Percentiles rank a stretch among this genome's conserved stretches.
phyloP scores from a whole-genome alignment of 2,797 vertebrate genomes.

The Florisuga fusca region DNA sequence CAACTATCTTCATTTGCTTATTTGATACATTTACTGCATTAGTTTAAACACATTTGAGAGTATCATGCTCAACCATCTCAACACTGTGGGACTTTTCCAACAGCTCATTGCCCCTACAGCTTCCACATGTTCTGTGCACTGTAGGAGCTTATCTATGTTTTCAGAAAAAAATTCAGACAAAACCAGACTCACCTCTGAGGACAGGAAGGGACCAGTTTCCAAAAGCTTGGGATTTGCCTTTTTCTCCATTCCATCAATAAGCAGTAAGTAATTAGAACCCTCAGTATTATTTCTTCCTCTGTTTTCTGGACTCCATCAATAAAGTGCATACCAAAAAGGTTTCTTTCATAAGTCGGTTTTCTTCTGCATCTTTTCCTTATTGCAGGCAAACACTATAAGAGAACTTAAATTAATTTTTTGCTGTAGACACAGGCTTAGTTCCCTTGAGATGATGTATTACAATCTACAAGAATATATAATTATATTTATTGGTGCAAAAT shows the following conservation, averaged over 20 bases:
- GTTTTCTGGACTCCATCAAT: background rate
- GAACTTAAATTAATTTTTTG: background rate
- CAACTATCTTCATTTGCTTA: background rate
- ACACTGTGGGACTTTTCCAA: background rate
- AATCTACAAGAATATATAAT: background rate
- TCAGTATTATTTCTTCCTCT: background rate
- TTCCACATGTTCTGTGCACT: background rate
- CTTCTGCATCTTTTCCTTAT: background rate
- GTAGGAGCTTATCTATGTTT: background rate
- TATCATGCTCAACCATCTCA: background rate
- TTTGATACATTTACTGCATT: background rate
- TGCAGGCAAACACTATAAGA: background rate
- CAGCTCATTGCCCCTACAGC: rapidly evolving
- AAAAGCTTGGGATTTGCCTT: background rate
- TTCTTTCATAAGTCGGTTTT: background rate
- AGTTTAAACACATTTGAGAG: background rate
- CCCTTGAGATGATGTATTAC: background rate
- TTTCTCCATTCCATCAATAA: background rate
- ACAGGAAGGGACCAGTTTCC: background rate
- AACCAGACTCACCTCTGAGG: background rate
- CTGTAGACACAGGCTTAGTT: background rate
- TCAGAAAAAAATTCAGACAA: background rate
- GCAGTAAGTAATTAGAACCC: background rate
- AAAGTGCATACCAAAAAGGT: background rate
- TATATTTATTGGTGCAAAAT: background rate